Base-by-base conservation (phyloP, 2,888 invertebrate species). In the Agrochola macilenta region DNA sequence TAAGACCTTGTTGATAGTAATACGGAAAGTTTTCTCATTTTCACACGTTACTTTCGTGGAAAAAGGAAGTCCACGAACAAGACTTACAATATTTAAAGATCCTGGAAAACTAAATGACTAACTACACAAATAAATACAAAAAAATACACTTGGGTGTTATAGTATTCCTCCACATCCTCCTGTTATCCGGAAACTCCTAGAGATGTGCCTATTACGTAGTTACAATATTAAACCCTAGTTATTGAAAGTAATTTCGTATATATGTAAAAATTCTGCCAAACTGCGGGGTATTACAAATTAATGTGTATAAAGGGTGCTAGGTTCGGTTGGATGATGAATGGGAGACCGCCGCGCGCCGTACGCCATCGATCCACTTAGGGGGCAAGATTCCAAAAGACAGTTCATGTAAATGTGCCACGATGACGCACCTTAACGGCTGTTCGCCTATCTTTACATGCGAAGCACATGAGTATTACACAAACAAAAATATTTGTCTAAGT, bases 311-410 rank as follows among this genome's bases (percentile, higher is more conserved):
- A 89, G 90, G 90, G 89, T 88, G 88, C 88, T 86, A 84, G 84
- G 87, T 90, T 88, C 81, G 90, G 91, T 91, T 83, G 90, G 83
- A 91, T 92, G 92, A 93, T 93, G 92, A 93, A 94, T 93, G 92
- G 90, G 88, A 87, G 86, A 87, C 82, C 71, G 85, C 81, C 89
- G 89, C 87, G 87, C 90, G 89, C 89, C 82, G 84, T 89, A 87
- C 90, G 86, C 81, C 90, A 94, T 94, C 94, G 94, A 95, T 94
- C 93, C 90, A 87, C 82, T 81, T 79, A 83, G 86, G 88, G 89
- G 90, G 89, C 89, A 88, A 90, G 85, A 89, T 90, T 90, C 86
- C 84, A 87, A 90, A 90, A 90, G 90, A 89, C 88, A 87, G 86
- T 77, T 86, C 79, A 90, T 89, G 88, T 87, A 88, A 88, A 89